A percentile compares a stretch with the other conserved stretches of the same genome.
Conservation (phyloP, 2,113 vertebrate genomes). For the Apus apus region DNA sequence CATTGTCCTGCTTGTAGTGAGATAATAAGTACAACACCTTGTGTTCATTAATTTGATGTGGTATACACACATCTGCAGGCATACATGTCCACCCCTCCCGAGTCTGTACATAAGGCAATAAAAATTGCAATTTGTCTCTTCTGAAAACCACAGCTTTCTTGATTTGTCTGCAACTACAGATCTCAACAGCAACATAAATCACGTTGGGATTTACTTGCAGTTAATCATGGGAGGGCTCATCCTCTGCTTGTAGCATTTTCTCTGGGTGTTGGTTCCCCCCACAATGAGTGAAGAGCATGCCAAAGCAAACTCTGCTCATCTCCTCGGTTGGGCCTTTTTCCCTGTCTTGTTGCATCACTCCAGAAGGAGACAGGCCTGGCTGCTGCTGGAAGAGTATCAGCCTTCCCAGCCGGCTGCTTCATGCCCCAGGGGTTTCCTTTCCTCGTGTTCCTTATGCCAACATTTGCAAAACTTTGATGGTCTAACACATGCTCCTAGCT, state of each 20-base stretch:
- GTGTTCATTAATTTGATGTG: neutral
- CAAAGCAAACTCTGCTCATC: neutral
- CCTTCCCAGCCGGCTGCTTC: neutral
- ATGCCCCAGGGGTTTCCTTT: slow-evolving; percentile 29
- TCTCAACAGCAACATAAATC: neutral
- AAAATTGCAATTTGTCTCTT: neutral
- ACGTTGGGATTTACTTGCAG: neutral
- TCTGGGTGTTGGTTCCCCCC: neutral
- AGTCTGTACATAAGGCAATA: too few relatives aligned
- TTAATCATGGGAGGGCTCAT: neutral
- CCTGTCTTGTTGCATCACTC: neutral
- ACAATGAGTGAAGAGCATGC: neutral
- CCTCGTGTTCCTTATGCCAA: neutral
- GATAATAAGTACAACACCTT: rapidly evolving
- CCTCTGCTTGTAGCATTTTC: neutral
- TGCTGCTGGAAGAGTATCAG: neutral
- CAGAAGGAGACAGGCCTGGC: neutral
- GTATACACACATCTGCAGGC: rapidly evolving
- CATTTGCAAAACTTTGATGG: slow-evolving; percentile 33
- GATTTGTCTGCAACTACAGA: neutral
- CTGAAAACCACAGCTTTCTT: neutral
- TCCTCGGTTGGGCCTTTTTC: neutral
- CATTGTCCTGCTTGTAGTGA: neutral
- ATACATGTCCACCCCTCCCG: rapidly evolving
- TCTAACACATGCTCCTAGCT: slow-evolving; percentile 17